phyloP scores from a whole-genome alignment of 2,797 vertebrate genomes.

The Limnodromus scolopaceus region DNA sequence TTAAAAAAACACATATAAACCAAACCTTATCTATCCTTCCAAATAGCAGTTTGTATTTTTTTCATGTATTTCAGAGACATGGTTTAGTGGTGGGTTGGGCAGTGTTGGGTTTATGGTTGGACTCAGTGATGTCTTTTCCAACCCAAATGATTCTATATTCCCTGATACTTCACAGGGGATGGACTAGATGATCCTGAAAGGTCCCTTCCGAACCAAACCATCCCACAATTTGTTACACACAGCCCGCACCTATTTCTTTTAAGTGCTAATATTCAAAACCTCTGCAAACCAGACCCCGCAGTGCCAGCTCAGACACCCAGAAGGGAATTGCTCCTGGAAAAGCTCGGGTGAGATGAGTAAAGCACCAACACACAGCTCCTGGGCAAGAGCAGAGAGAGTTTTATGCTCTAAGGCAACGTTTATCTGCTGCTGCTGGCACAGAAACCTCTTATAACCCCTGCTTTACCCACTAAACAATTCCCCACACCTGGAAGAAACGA shows the following conservation, averaged over 20 bases:
- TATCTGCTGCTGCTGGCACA: not conserved
- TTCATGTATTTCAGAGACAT: not conserved
- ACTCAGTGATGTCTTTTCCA: rapidly evolving
- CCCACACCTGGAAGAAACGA: not conserved
- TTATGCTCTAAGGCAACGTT: not conserved
- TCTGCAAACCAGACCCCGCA: not conserved
- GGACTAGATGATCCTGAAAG: not conserved
- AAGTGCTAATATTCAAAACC: not conserved
- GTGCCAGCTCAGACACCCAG: not conserved
- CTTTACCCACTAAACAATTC: not conserved
- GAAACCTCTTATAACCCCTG: not conserved
- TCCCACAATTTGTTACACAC: not conserved
- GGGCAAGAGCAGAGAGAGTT: not conserved
- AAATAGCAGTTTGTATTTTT: not conserved
- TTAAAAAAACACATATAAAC: not conserved
- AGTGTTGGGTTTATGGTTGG: not conserved
- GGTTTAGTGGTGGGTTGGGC: not conserved
- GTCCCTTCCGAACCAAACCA: not conserved
- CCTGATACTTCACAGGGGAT: not conserved
- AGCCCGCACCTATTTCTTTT: not conserved
- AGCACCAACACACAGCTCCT: not conserved
- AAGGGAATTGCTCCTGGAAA: not conserved
- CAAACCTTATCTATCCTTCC: not conserved
- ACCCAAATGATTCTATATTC: not conserved
- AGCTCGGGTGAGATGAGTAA: not conserved